Base-by-base conservation (phyloP, 1,140 invertebrate species). In the Gryon sp. region DNA sequence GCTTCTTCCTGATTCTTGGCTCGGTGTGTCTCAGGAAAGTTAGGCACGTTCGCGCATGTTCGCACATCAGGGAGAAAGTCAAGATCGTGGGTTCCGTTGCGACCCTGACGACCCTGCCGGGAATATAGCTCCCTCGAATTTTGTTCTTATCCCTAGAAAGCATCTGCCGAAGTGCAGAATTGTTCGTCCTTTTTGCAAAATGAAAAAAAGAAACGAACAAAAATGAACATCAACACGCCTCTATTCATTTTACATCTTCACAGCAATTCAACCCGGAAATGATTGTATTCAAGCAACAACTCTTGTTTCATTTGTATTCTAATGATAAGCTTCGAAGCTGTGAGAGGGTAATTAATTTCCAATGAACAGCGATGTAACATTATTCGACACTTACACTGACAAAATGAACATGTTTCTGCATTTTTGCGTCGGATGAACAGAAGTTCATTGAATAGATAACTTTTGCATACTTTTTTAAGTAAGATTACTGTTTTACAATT, bases 61-160 rank as follows among this genome's bases (percentile, higher is more conserved):
- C 40, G 63, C 43, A 46, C 46, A 41, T 68, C 55, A 12, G 48
- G 63, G 66, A 70, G 74, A 76, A 76, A 76, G 66, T 62, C 41
- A 69, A 41, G 69, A 74, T 68, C 62, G 76, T 60, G 55, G 52
- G 19, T 62, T 68, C 26, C 12, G 7, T 38, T 40, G 52, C 65
- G 57, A 63, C 69, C 69, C 69, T 48, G 59, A 41, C 69, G 69
- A 73, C 69, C 69, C 59, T 70, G 46, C 15, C 16, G 48, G 22
- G 38, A 62, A 55, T 8, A 62, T 36, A 5, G 38, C 38, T 70
- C 46, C 55, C 55, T 53, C 43, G 43, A 41, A 53, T 20, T 45
- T 30, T 18, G 40, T 9, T n/a, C 46, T 70, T 70, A 70, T 70
- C 66, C 66, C 55, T 70, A 62, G 66, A 70, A 70, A 70, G 55